These are phyloP conservation scores for Metellina segmentata DNA, from an alignment of 2,888 invertebrate species.

Conservation along the genomic window DNA sequence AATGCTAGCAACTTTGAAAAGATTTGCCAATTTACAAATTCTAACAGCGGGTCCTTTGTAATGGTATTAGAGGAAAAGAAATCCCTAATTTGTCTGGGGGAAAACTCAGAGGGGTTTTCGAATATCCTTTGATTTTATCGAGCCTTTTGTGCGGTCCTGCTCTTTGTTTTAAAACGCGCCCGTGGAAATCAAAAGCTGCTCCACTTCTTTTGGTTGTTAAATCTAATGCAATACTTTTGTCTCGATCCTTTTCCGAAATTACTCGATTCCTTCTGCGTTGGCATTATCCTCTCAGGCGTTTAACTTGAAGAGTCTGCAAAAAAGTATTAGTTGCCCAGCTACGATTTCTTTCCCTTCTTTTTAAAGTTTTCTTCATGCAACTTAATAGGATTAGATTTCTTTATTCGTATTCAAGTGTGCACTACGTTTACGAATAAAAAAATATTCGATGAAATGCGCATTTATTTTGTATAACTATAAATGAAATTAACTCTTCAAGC, in stretches of 20 bases:
- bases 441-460: too few relatives aligned
- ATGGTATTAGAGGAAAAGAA: background rate
- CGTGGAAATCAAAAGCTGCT: background rate
- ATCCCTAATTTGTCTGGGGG: background rate
- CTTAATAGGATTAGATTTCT: too few relatives aligned
- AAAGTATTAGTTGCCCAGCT: too few relatives aligned
- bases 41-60: background rate
- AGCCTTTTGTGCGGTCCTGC: background rate
- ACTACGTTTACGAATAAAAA: too few relatives aligned
- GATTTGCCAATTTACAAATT: background rate
- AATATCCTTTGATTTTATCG: background rate
- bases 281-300: too few relatives aligned
- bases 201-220: background rate
- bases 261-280: background rate
- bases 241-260: background rate
- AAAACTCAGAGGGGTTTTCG: background rate
- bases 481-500: too few relatives aligned
- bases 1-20: background rate
- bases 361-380: too few relatives aligned
- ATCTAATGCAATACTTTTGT: background rate
- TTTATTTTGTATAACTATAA: too few relatives aligned
- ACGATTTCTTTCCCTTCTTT: too few relatives aligned
- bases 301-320: too few relatives aligned
- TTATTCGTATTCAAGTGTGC: too few relatives aligned
- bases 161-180: background rate